phyloP scores from a whole-genome alignment of 2,888 invertebrate species.

The Lamellibrachia satsuma region DNA sequence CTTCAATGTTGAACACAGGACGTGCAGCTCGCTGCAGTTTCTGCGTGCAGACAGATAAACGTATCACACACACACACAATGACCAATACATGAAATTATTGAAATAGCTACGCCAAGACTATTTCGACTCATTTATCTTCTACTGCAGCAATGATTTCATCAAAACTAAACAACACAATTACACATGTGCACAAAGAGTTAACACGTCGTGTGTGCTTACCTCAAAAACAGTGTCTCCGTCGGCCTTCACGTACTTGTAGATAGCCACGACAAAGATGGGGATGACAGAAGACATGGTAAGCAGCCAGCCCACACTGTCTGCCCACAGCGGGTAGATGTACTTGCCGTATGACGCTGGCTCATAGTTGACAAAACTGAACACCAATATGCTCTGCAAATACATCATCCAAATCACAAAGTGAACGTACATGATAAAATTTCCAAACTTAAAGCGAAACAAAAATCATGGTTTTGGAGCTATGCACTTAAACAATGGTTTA shows the following conservation, averaged over 20 bases:
- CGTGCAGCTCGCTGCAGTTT: background rate
- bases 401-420: background rate
- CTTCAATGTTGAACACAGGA: background rate
- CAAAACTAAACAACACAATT: no score
- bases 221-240: background rate
- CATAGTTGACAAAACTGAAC: constrained; percentile 44
- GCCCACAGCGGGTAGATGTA: constrained; percentile 48
- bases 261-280: constrained; percentile 45
- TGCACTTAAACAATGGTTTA: no score
- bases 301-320: constrained; percentile 47
- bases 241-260: constrained; percentile 33
- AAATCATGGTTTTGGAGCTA: no score
- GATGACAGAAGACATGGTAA: constrained; percentile 43
- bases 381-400: constrained; percentile 42
- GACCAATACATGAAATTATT: background rate
- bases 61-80: background rate
- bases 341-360: constrained; percentile 40
- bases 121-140: no score
- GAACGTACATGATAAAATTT: background rate
- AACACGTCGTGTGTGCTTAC: background rate
- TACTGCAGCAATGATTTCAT: no score
- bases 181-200: no score
- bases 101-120: no score
- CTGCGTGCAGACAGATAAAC: background rate
- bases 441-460: no score